Conservation (phyloP, 2,113 vertebrate species). For the Tor tambroides region DNA sequence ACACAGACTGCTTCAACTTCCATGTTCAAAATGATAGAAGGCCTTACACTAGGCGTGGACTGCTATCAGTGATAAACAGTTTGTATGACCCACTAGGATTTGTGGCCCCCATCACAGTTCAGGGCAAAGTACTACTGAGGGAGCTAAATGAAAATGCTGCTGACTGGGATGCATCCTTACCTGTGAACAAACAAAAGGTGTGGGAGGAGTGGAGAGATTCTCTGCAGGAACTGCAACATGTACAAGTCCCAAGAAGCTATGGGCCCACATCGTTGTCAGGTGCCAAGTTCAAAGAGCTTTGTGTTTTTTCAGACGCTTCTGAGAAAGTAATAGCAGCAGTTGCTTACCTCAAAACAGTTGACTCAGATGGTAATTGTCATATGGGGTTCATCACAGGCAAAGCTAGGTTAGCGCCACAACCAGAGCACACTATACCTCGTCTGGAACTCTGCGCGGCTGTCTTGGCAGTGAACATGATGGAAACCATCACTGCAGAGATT, state of each 20-base stretch:
- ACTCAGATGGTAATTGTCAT: background rate
- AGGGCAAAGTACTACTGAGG: background rate
- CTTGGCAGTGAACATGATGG: background rate
- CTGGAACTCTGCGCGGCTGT: slow-evolving; percentile 44
- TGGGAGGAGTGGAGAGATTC: too few relatives aligned
- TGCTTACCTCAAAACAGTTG: background rate
- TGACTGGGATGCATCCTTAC: slow-evolving; percentile 37
- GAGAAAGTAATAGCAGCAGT: background rate
- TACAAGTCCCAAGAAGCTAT: slow-evolving; percentile 9
- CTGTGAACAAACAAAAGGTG: background rate
- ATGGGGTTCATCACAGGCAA: background rate
- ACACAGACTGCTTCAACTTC: slow-evolving; percentile 34
- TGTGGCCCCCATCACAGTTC: background rate
- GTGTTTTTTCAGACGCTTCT: slow-evolving; percentile 15
- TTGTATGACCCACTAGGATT: slow-evolving; percentile 9
- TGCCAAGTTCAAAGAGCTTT: background rate
- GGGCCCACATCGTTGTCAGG: background rate
- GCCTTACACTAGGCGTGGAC: slow-evolving; percentile 32
- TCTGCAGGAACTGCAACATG: too few relatives aligned
- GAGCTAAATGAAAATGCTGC: background rate
- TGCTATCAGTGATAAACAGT: slow-evolving; percentile 45
- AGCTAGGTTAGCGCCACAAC: background rate
- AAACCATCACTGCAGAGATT: background rate
- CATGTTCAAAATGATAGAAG: background rate
- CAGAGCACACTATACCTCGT: background rate